Conservation (phyloP, 2,113 vertebrate species). For the Salvelinus fontinalis region DNA sequence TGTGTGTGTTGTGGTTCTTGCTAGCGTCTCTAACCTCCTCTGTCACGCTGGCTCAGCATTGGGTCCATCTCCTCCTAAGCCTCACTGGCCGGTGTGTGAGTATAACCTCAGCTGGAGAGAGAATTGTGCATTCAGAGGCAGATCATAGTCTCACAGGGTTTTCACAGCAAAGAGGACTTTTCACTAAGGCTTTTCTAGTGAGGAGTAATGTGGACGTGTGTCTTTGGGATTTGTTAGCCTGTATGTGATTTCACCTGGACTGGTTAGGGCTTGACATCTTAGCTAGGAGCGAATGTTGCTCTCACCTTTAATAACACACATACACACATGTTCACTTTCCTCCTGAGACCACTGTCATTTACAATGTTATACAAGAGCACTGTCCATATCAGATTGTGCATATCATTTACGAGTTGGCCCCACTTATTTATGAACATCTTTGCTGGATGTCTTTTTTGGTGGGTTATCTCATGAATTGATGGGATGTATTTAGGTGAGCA, state of each 20-base stretch:
- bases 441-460: too few species aligned
- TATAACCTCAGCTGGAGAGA: not conserved
- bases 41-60: slow-evolving; percentile 15
- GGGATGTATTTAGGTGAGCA: too few species aligned
- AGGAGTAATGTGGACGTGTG: slow-evolving; percentile 4
- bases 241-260: slow-evolving; percentile 15
- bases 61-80: slow-evolving; percentile 11
- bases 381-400: too few species aligned
- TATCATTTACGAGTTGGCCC: too few species aligned
- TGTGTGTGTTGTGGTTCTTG: slow-evolving; percentile 10
- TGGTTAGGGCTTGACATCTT: slow-evolving; percentile 47
- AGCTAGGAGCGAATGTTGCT: slow-evolving; percentile 20
- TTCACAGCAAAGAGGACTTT: not conserved
- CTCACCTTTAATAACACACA: not conserved
- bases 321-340: not conserved
- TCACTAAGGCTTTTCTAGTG: not conserved
- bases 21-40: not conserved
- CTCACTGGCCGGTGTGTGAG: not conserved
- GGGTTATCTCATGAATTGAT: too few species aligned
- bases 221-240: slow-evolving; percentile 22
- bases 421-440: too few species aligned
- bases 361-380: too few species aligned
- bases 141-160: not conserved
- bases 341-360: slow-evolving; percentile 17
- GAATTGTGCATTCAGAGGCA: not conserved